Percentiles rank a stretch among this genome's conserved stretches.
Evolutionary conservation across 2,888 invertebrate species (phyloP).

Genomic region (Labia minor): DNA sequence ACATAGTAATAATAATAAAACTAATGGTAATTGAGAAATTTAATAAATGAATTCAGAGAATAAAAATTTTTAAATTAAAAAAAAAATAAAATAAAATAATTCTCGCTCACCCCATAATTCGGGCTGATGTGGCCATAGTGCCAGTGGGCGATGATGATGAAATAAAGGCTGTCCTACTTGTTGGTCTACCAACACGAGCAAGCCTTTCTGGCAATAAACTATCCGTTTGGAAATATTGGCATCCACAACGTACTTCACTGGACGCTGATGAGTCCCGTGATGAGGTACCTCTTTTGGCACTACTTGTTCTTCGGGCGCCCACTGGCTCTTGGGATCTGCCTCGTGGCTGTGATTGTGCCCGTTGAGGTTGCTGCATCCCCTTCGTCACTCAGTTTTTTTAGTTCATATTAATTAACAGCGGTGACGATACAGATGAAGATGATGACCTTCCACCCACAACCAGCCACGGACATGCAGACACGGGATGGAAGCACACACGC

Average conservation of each 20-base stretch:
- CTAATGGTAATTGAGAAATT: conserved; percentile 6
- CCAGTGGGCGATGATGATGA: conserved; percentile 13
- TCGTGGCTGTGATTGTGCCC: conserved; percentile 18
- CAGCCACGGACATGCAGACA: background rate
- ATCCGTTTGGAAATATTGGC: conserved; percentile 75
- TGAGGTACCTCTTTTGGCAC: conserved; percentile 21
- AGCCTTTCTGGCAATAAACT: conserved; percentile 64
- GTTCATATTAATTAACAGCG: background rate
- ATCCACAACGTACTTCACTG: conserved; percentile 69
- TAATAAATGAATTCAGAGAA: background rate
- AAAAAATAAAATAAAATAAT: no score
- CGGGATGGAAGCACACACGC: conserved; percentile 55
- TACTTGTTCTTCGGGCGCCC: background rate
- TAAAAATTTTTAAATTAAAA: background rate
- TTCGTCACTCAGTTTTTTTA: conserved; percentile 4
- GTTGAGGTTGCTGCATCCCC: conserved; percentile 13
- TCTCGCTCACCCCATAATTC: conserved; percentile 24
- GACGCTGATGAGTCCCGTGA: conserved; percentile 55
- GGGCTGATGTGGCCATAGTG: conserved; percentile 20
- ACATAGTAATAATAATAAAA: conserved; percentile 17
- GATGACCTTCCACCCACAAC: background rate
- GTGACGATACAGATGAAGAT: background rate
- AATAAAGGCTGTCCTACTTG: conserved; percentile 22
- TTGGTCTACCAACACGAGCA: conserved; percentile 47
- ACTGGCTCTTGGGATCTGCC: conserved; percentile 21